Evolutionary conservation across 1,140 invertebrate genomes (phyloP), one percentile per base, ranked within the genome.

Genomic region (Pemphigus obesinymphae): DNA sequence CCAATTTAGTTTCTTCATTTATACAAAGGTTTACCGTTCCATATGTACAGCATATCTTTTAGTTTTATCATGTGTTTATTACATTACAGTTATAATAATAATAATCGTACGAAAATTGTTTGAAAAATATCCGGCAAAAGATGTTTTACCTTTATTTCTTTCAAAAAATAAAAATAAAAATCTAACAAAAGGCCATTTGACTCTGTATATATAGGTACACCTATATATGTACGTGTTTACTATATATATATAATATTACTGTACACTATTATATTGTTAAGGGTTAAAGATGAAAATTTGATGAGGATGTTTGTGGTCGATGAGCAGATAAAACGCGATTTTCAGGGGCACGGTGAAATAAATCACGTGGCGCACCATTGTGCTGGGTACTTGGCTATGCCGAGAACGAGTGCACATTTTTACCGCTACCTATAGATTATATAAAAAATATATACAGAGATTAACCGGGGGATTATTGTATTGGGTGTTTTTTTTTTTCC

Each of bases 221-320:
- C 34, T n/a, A n/a, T n/a, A n/a, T n/a, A n/a, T n/a, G n/a, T n/a
- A n/a, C n/a, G n/a, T n/a, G n/a, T n/a, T n/a, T n/a, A n/a, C n/a
- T n/a, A n/a, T n/a, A n/a, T n/a, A n/a, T n/a, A n/a, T n/a, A n/a
- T n/a, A n/a, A n/a, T n/a, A 5, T 29, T 48, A n/a, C 15, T 31
- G 29, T 66, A 40, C n/a, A 66, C 34, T 31, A 53, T 48, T 53
- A 58, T n/a, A 34, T 63, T 63, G 15, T n/a, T 34, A 45, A 58
- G 75, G 75, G 75, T 78, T 78, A 78, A 55, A 78, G 75, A 78
- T 78, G 75, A 78, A 78, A 78, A 78, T 78, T 78, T 78, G 75
- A 78, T 78, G 75, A 78, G 75, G 75, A 78, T 78, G 75, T 78
- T 78, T 78, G 75, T 23, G 75, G 75, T 78, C 53, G 48, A 55